Evolutionary conservation across 2,888 invertebrate species (phyloP), one percentile per base, ranked within the genome.

Genomic region (Cosmopolites sordidus): DNA sequence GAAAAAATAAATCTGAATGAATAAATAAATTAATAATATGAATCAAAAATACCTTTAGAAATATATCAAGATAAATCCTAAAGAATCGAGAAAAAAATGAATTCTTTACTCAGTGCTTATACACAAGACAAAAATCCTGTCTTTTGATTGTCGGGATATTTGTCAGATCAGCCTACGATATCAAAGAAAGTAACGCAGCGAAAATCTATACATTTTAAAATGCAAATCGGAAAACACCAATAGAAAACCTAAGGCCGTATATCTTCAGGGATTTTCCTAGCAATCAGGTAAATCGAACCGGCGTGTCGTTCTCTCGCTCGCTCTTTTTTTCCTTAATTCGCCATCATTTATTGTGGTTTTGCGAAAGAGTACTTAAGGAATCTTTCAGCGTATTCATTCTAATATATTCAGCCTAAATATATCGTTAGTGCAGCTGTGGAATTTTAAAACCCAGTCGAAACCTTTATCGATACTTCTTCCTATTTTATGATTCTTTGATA

Each of bases 211-310:
- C 22, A 22, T 22, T 22, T 22, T 22, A 22, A 22, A 37, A 37
- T 14, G 14, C 11, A n/a, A 37, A 37, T 37, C 37, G 37, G 37
- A n/a, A 37, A 37, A 37, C 14, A 11, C n/a, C 37, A 37, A 37
- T 12, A 37, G 37, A 37, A 37, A 37, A 37, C 14, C 5, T n/a
- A 14, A 37, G 11, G 37, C 37, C 14, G 40, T 14, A 40, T 11
- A 43, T 15, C 11, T 27, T 43, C 43, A 2, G 30, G 43, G 29
- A 27, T 43, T 43, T 27, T 29, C 29, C 43, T 43, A 17, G 43
- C 43, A 43, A 43, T 43, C 43, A 43, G 43, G 43, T 43, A 43
- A 27, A 43, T 43, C 27, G 43, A 43, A 29, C 43, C 12, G 15
- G 12, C 43, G 43, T 6, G 2, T 43, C 15, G 9, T 12, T 17